Evolutionary conservation across 2,888 invertebrate species (phyloP), one percentile per base, ranked within the genome.

Genomic region (Lucinisca nassula): DNA sequence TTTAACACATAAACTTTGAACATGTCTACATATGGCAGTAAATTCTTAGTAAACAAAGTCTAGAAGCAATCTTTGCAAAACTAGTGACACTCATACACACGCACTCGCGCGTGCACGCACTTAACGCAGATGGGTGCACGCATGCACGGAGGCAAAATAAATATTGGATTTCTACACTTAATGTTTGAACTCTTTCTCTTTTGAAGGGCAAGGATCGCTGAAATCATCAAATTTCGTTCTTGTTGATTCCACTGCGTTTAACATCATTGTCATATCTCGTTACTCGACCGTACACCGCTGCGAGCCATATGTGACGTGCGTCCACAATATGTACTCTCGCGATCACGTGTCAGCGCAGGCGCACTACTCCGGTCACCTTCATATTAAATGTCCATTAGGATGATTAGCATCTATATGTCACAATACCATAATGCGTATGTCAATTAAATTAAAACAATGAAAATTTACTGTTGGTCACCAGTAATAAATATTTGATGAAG

Each of bases 401-500:
- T 67, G 67, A 67, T 67, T 67, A 67, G 30, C 67, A 67, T 67
- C 61, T 61, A 61, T 24, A 45, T 45, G n/a, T 14, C 24, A 27
- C 61, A 4, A 67, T 32, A 67, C 24, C 32, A 30, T 30, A 35
- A 6, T 10, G 30, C 17, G 67, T 35, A 67, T 67, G 67, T 67
- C 67, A 67, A 35, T 30, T 67, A 35, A 61, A 61, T 61, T 67
- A 30, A 67, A 24, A 67, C 67, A 35, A 35, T 67, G 67, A 30
- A 67, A 67, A 12, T 67, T 67, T 67, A 67, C 35, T 67, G 67
- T 35, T 67, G 67, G 67, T 67, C 67, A 67, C 2, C 35, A 21
- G 35, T 17, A 67, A 67, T 67, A 35, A 67, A 67, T 67, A 67
- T 67, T 67, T 67, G 67, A 67, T 67, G n/a, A n/a, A n/a, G n/a